Evolutionary conservation across 2,888 invertebrate species (phyloP), one percentile per base, ranked within the genome.

Genomic region (Coremacera marginata): DNA sequence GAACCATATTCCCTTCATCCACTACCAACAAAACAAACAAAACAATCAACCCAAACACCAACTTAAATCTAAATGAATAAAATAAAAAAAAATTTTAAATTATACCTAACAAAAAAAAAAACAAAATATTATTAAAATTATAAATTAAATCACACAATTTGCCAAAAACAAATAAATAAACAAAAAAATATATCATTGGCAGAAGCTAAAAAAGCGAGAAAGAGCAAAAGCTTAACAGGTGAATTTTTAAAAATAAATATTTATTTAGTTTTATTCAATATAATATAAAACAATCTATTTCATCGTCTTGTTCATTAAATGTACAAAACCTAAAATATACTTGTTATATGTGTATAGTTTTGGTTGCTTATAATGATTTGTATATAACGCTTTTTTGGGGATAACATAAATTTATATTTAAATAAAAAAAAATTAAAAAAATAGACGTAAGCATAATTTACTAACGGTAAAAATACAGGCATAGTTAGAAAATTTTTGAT

Each of bases 181-280:
- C 8, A 5, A 22, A 62, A 25, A 62, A 62, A 31, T 31, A 25
- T 27, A 22, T 22, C 88, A 89, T 90, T 88, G 89, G 89, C 92
- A 96, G 96, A 96, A 94, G 95, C 95, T 93, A 96, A 96, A 95
- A 96, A 96, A 94, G 95, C 95, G 92, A 94, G 94, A 93, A 94
- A 95, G 93, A 95, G 95, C 93, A 96, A 96, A 93, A 96, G 95
- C 90, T 91, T 95, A 91, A 92, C 95, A 93, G 95, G 95, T 96
- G 95, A 95, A 93, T 87, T 77, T 79, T 78, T 68, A n/a, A 11
- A 37, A 62, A 27, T 73, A 31, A 63, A 63, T 63, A 44, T 77
- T 76, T 80, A 72, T 31, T 75, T 81, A 77, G 76, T 79, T 76
- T 79, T 80, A 70, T 70, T 77, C 70, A 75, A 67, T 76, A 57